Evolutionary conservation across 2,888 invertebrate species (phyloP), one percentile per base, ranked within the genome.

Genomic region (Macroteleia sp.): DNA sequence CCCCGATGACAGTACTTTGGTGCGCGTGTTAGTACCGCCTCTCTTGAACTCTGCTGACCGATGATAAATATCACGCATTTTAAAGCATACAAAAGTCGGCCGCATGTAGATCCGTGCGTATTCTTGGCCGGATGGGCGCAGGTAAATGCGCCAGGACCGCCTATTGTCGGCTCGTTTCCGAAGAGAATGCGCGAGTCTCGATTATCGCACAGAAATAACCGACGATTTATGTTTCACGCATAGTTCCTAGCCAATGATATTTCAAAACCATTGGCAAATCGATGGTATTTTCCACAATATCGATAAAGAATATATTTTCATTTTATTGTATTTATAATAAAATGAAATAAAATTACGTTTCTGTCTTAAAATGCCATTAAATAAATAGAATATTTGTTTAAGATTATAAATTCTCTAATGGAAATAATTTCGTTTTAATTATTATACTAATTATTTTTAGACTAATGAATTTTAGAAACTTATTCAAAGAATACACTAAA

Each of bases 51-150:
- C 22, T n/a, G 42, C 44, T 59, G 52, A 4, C 30, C 54, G 48
- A 28, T 59, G 66, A 74, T 74, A 67, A 74, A 74, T 74, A 32
- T 61, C 34, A 67, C 64, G 66, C 66, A 36, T 66, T 74, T 66
- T 44, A 59, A 64, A 59, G 74, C 41, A 30, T 39, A 73, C 66
- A 74, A 74, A 74, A 74, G 66, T 66, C 54, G 54, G n/a, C 34
- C 52, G 57, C 42, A 34, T 46, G 64, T 34, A 42, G 32, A 59
- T 54, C 25, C 50, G 17, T 14, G 25, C 25, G 14, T 22, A 32
- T 46, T 34, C 54, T 41, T 59, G 30, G 39, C 22, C 66, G 59
- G 61, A 64, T 56, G 34, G n/a, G 25, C 19, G 30, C 17, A 50
- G 56, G 62, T 46, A 69, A 69, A 66, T 46, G 42, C 48, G 3